Evolutionary conservation across 1,140 invertebrate genomes (phyloP), one percentile per base, ranked within the genome.

Genomic region (Bombus impatiens): DNA sequence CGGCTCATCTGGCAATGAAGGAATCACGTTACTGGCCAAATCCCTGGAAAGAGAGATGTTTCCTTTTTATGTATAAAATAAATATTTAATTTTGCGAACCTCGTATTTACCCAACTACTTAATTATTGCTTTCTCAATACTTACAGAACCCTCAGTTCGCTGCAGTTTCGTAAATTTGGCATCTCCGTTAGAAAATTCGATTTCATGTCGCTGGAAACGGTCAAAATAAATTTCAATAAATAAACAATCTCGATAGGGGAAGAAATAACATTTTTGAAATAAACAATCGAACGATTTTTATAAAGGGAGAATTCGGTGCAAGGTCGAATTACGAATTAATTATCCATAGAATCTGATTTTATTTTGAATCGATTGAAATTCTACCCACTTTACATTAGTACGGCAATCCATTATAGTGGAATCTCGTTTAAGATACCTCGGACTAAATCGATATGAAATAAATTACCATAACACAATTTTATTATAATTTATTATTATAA

Each of bases 141-240:
- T 98, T 96, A 99, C 98, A 99, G 96, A 91, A 98, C 96, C 92
- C 97, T 96, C 77, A 99, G 96, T 91, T 98, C 96, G 84, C 95
- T 95, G 94, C 98, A 98, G 77, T 96, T 96, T 84, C 95, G 96
- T 86, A 98, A 96, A 91, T 97, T 96, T 47, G 98, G 98, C 88
- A 98, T 95, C 84, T 94, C 94, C 53, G 95, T 96, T 85, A 99
- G 95, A 88, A 96, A 95, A 95, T 99, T 99, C 57, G 97, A 97
- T 94, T 98, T 98, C 87, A 98, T 94, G 94, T 98, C 98, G 92
- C 98, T 98, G 95, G 82, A 96, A 96, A 3, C 6, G 18, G 47
- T 0, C 0, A 65, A 65, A 28, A 59, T 32, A 32, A 32, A 72
- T 25, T 22, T 42, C 3, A 44, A 74, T 74, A n/a, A 74, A 18